Percentiles rank a stretch among this genome's conserved stretches.
Evolutionary conservation across 2,888 invertebrate species (phyloP).

Genomic region (Cephus nigrinus): DNA sequence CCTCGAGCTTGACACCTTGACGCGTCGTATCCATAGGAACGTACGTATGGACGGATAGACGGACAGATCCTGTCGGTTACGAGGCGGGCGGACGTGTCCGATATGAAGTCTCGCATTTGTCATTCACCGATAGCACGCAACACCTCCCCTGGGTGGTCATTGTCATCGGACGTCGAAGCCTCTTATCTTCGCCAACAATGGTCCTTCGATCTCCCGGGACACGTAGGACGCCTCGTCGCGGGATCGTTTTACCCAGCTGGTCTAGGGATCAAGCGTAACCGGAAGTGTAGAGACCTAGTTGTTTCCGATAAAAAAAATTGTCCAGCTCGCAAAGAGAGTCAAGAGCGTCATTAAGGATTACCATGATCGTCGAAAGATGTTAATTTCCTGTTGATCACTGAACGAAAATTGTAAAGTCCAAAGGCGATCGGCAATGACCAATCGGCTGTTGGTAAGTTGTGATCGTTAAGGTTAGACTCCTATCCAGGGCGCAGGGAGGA

Average conservation of each 20-base stretch:
- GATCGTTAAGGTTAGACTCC: background rate
- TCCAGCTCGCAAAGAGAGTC: background rate
- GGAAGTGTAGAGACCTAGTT: slow-evolving; percentile 25
- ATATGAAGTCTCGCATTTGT: slow-evolving; percentile 51
- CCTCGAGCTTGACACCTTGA: slow-evolving; percentile 3
- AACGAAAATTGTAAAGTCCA: background rate
- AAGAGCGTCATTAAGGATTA: background rate
- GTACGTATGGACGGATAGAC: slow-evolving; percentile 24
- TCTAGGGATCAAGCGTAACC: background rate
- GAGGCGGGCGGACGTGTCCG: slow-evolving; percentile 31
- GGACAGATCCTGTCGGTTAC: slow-evolving; percentile 32
- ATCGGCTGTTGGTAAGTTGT: background rate
- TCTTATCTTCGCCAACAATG: slow-evolving; percentile 59
- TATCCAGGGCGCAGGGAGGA: background rate
- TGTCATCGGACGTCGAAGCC: slow-evolving; percentile 46
- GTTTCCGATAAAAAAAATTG: background rate
- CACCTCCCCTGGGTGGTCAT: slow-evolving; percentile 53
- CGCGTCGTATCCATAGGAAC: background rate
- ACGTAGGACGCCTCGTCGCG: slow-evolving; percentile 18
- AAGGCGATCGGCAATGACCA: background rate
- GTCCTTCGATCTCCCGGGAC: slow-evolving; percentile 46
- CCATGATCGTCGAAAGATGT: background rate
- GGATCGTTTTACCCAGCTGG: background rate
- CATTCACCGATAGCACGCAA: slow-evolving; percentile 52
- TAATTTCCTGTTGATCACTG: background rate